Evolutionary conservation across 2,888 invertebrate species (phyloP), one percentile per base, ranked within the genome.

Genomic region (Trachelus stipa): DNA sequence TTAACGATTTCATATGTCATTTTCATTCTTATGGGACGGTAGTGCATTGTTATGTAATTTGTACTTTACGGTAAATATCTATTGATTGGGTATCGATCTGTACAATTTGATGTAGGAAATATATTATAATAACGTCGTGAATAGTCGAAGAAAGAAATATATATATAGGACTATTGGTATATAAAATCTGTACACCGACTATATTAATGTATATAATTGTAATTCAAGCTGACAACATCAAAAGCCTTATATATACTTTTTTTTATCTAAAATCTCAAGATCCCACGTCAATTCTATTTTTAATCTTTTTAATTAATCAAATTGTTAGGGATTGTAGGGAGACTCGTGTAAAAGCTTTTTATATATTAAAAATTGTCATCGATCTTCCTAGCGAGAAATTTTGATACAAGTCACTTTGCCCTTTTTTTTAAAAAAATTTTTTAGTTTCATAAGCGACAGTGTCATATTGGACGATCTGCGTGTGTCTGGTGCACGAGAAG

Each of bases 221-320:
- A 78, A 76, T 69, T 83, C 71, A 81, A 84, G 81, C 82, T 73
- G 79, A 83, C 80, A 83, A 84, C 81, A 85, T 74, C 77, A 79
- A 83, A 83, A 83, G 83, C 83, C 31, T 79, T 76, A 33, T 6
- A 33, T 71, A 3, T 71, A 9, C 1, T 23, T 40, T 40, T 40
- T 40, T 6, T 0, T 1, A 40, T 40, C 4, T 40, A 40, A 40
- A 15, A 56, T 56, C 56, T 23, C 56, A 56, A 6, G 9, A 56
- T 56, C 56, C 9, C 6, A 23, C 56, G 9, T 6, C 23, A 23
- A 23, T 23, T 2, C 0, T 23, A 56, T 23, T 56, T 56, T 23
- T 15, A 23, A 15, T 9, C 23, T 23, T 56, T 56, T 15, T 56
- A 56, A 56, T 56, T 23, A 23, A 1, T 56, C 23, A 56, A 56